Conservation (phyloP, 2,888 invertebrate species). For the Standfussiana lucernea region DNA sequence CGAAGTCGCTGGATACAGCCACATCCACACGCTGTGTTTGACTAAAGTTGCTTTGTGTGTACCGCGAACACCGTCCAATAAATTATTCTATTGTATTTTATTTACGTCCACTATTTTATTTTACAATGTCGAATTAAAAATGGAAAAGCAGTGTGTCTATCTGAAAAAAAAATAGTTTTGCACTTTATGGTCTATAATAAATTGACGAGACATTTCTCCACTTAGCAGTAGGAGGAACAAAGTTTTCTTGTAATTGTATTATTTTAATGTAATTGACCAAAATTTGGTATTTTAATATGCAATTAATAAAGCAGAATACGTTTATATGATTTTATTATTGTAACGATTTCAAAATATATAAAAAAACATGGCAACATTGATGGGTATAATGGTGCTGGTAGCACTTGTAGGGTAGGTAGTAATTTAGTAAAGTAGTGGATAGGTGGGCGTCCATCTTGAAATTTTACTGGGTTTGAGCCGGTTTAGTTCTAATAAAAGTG, state of each 20-base stretch:
- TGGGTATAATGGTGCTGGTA: constrained; percentile 56
- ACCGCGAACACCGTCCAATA: too few species aligned
- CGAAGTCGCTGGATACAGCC: neutral
- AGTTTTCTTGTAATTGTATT: neutral
- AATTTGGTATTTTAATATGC: neutral
- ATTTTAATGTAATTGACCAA: too few species aligned
- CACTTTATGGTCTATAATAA: too few species aligned
- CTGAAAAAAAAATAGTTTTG: neutral
- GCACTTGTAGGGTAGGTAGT: constrained; percentile 57
- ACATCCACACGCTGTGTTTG: neutral
- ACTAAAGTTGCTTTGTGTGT: neutral
- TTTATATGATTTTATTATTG: neutral
- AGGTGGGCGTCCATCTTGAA: constrained; percentile 95
- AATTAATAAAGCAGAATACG: neutral
- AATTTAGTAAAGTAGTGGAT: constrained; percentile 82
- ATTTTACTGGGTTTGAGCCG: constrained; percentile 94
- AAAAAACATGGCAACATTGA: constrained; percentile 47
- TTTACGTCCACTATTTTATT: neutral
- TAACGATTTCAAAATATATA: neutral
- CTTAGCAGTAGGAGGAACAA: neutral
- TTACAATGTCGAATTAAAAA: neutral
- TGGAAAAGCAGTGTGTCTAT: neutral
- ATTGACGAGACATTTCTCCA: neutral
- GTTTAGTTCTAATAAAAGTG: constrained; percentile 91
- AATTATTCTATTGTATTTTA: neutral